Evolutionary conservation across 2,797 vertebrate genomes (phyloP).

Genomic region (Aeoliscus strigatus): DNA sequence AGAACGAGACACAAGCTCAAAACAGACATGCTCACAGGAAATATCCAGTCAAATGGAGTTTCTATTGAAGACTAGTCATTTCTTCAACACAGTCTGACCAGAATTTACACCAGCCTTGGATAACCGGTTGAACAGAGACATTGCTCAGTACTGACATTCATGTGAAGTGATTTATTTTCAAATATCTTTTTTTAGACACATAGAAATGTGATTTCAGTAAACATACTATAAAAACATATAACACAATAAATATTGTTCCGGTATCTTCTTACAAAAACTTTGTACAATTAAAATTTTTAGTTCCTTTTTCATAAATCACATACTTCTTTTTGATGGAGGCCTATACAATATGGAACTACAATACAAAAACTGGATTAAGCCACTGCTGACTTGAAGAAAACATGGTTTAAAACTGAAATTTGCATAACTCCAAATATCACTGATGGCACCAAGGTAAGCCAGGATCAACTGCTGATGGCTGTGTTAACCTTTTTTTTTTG

Average conservation of each 20-base stretch:
- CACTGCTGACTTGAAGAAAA: conserved; percentile 39
- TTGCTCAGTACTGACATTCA: conserved; percentile 65
- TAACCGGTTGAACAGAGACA: conserved; percentile 45
- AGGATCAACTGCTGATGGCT: conserved; percentile 26
- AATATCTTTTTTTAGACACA: conserved; percentile 67
- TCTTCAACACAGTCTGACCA: conserved; percentile 39
- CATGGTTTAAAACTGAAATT: conserved; percentile 41
- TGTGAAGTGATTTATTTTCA: conserved; percentile 61
- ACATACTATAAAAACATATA: conserved; percentile 74
- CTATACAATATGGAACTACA: conserved; percentile 61
- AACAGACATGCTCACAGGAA: conserved; percentile 73
- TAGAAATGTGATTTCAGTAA: conserved; percentile 69
- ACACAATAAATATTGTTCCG: conserved; percentile 78
- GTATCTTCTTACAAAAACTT: conserved; percentile 74
- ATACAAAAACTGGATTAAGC: conserved; percentile 66
- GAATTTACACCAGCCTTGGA: conserved; percentile 59
- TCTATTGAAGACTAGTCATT: conserved; percentile 47
- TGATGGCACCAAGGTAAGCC: conserved; percentile 46
- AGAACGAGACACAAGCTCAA: conserved; percentile 66
- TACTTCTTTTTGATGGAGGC: conserved; percentile 43
- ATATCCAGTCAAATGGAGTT: conserved; percentile 64
- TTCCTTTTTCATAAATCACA: conserved; percentile 65
- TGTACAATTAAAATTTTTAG: conserved; percentile 69
- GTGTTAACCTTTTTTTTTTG: conserved; percentile 30
- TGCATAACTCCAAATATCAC: conserved; percentile 46